Evolutionary conservation across 2,113 vertebrate species (phyloP), one percentile per base, ranked within the genome.

Genomic region (Cebus imitator): DNA sequence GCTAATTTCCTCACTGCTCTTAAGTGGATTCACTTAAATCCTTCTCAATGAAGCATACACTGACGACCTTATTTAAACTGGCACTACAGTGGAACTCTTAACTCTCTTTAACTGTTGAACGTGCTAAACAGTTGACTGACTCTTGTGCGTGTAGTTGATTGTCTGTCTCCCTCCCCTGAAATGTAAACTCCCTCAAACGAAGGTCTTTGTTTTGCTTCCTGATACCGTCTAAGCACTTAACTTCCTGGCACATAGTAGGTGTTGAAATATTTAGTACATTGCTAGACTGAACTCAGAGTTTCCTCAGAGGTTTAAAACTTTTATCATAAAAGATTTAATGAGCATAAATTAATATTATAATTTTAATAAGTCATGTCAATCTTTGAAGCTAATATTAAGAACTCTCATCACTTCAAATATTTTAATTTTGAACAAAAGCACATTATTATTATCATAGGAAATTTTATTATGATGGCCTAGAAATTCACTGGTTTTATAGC

Each of bases 351-450:
- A 78, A 81, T 95, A 87, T 48, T 58, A 37, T 72, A 91, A 61
- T 79, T 91, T 94, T 82, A 87, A 93, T 73, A 94, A 82, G 94
- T 80, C 20, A 80, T 90, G 2, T 40, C 16, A 93, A 23, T 70
- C 55, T 87, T 20, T 75, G 20, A 93, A 87, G 27, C 11, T 82
- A 92, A 58, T 94, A 58, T 72, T 92, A 88, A 52, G 35, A 94
- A 80, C 84, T 96, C 12, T 94, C 11, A 90, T 45, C 6, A 58
- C 10, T 93, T 48, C 0, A 78, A 87, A 87, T 93, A 96, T 48
- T 72, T 91, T 64, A 91, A 93, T 58, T 93, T 95, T 93, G 37
- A 88, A 55, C 6, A 90, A 94, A 96, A 96, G 21, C 21, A 82
- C 13, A 78, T 32, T 93, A 35, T 58, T 72, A 88, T 82, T 48